phyloP scores from a whole-genome alignment of 2,797 vertebrate species.

The Ctenochaetus hawaiiensis region DNA sequence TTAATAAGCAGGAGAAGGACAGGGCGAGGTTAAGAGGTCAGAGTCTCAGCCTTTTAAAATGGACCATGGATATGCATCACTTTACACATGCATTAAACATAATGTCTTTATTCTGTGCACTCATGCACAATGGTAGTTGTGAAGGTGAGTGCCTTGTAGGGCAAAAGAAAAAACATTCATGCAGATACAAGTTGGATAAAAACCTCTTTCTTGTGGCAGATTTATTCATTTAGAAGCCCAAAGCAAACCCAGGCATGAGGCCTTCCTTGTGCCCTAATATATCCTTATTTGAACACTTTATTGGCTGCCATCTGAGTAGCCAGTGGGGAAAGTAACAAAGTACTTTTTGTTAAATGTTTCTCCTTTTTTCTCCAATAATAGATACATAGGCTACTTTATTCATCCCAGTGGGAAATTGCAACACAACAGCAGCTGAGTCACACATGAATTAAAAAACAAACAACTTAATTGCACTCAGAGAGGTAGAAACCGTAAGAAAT shows the following conservation, averaged over 20 bases:
- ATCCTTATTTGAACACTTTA: background rate
- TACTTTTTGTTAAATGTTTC: background rate
- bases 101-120: background rate
- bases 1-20: background rate
- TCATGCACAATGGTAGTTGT: background rate
- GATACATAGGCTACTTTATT: background rate
- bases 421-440: no score
- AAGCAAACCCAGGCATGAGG: background rate
- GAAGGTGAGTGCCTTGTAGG: background rate
- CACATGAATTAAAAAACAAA: background rate
- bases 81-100: background rate
- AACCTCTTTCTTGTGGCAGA: background rate
- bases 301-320: background rate
- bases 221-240: background rate
- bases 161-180: background rate
- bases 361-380: background rate
- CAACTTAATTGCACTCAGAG: no score
- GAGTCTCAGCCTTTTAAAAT: slow-evolving; percentile 1
- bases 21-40: slow-evolving; percentile 2
- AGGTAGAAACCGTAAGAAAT: background rate
- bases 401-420: background rate
- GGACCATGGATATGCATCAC: background rate
- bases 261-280: background rate
- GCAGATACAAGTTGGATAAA: background rate
- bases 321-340: background rate